Evolutionary conservation across 2,888 invertebrate genomes (phyloP), one percentile per base, ranked within the genome.

Genomic region (Norana najaformis): DNA sequence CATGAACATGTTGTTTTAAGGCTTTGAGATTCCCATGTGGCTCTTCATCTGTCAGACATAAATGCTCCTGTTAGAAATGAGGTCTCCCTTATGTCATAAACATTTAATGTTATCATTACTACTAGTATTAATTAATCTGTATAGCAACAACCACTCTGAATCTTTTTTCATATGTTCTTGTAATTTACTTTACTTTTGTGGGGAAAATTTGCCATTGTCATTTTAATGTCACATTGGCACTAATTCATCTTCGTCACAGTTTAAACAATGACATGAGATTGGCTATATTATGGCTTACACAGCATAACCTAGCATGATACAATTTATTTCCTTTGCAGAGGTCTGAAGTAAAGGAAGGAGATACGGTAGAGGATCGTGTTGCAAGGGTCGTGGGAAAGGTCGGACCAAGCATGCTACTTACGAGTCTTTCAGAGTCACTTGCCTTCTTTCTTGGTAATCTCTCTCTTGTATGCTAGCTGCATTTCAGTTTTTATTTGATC

Each of bases 391-490:
- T 99, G 39, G 98, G 98, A 0, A 97, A 97, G 93, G 98, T 99
- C 0, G 99, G 99, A 0, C 99, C 99, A 0, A 98, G 98, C 16
- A 99, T 99, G 97, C 95, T 99, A 93, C 96, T 99, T 88, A 98
- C 98, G 0, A 98, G 98, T 37, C 96, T 97, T 0, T 98, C 99
- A 1, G 99, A 99, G 95, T 97, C 98, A 36, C 97, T 97, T 93
- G 99, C 99, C 94, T 99, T 99, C 96, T 99, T 99, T 95, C 96
- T 99, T 90, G 98, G 97, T 96, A 92, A 92, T 93, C 2, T 88
- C 38, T 41, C n/a, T n/a, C n/a, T 34, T 85, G 20, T 85, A 35
- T 38, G 36, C 6, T 88, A 35, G n/a, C 30, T n/a, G 13, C 69
- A 6, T 69, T 69, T n/a, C 30, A 69, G 1, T 69, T n/a, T 69